Base-by-base conservation (phyloP, 2,113 vertebrate genomes). In the Leptodactylus fuscus region DNA sequence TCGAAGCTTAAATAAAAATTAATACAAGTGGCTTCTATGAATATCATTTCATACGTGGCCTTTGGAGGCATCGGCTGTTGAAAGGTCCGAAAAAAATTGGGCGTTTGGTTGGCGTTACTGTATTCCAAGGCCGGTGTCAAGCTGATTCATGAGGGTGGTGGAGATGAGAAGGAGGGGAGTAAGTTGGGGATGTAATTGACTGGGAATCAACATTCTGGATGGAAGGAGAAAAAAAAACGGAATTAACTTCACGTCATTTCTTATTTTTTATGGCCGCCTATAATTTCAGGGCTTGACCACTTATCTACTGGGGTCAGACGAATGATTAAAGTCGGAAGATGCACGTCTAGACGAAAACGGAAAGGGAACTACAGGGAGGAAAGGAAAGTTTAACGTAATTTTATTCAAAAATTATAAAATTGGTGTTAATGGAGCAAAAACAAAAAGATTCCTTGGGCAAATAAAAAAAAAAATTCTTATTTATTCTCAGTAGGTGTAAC, bases 161-260 rank as follows among this genome's bases (percentile, higher is more conserved):
- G 46, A 48, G 29, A 4, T 32, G 76, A 48, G 62, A 48, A 44
- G n/a, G 75, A 70, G 38, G 51, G 69, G 41, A 24, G 58, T 34
- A 80, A 20, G 51, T 46, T 20, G 48, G 83, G 32, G 16, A 29
- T 44, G 48, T 85, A 85, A 85, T 80, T 71, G 83, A 80, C 55
- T 34, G 12, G 76, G 48, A 71, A 60, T 41, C 48, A 20, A 44
- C 32, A 38, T 55, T 55, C 32, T 44, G 48, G 62, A 71, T 32
- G 38, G 36, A 24, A 38, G 18, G 15, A 7, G 27, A 73, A 60
- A 53, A 44, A 53, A n/a, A 58, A 58, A 24, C 4, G 5, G 16
- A 70, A 79, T 85, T 85, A 85, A 80, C 67, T 80, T 55, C 49
- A 69, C 41, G 62, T 16, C 60, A 85, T 44, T 70, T 55, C n/a